Conservation (phyloP, 2,797 vertebrate genomes). For the Peromyscus aztecus region DNA sequence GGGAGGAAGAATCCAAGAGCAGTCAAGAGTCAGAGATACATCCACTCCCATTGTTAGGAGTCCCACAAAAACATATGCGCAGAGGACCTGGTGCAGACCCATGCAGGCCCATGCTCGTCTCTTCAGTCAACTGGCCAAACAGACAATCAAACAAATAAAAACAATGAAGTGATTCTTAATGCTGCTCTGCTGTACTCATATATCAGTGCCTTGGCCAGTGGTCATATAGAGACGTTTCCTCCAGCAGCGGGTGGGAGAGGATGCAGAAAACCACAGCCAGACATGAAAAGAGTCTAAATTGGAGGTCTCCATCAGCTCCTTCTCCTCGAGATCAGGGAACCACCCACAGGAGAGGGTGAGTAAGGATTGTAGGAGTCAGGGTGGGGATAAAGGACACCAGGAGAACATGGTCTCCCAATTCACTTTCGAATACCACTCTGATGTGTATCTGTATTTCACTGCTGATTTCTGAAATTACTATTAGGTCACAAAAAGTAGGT, state of each 20-base stretch:
- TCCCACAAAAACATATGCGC: background rate
- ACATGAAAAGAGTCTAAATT: background rate
- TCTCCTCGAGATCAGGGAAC: background rate
- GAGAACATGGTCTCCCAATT: background rate
- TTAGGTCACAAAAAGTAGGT: background rate
- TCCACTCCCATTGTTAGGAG: background rate
- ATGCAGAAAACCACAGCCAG: background rate
- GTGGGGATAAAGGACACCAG: background rate
- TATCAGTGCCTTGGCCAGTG: background rate
- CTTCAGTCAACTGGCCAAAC: background rate
- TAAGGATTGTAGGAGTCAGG: background rate
- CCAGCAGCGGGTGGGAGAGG: background rate
- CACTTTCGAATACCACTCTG: background rate
- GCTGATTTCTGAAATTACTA: background rate
- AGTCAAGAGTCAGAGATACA: background rate
- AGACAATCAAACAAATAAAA: no score
- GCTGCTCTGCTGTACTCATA: background rate
- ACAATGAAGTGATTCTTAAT: background rate
- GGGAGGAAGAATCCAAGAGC: background rate
- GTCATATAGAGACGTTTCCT: background rate
- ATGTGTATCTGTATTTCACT: background rate
- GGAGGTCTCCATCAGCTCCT: background rate
- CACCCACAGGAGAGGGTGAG: background rate
- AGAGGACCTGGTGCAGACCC: background rate
- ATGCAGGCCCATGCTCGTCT: background rate